Evolutionary conservation across 1,140 invertebrate species (phyloP).

Genomic region (Pristionchus pacificus): DNA sequence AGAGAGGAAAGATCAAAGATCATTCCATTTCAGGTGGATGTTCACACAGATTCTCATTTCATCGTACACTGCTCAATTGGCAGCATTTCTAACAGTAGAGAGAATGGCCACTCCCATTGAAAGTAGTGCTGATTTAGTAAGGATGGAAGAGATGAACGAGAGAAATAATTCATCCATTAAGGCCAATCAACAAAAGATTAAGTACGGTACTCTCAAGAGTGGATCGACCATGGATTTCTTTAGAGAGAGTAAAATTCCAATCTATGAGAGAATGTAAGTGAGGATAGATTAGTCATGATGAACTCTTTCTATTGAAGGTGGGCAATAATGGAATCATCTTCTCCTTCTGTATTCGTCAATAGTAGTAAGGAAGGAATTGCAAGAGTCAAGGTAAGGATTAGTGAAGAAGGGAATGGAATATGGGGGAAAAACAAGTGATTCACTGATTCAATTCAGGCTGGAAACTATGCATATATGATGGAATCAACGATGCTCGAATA

Average conservation of each 20-base stretch:
- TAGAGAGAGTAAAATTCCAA: slow-evolving; percentile 69
- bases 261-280: slow-evolving; percentile 71
- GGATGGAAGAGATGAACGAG: not conserved
- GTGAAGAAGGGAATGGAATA: no score
- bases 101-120: slow-evolving; percentile 79
- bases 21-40: slow-evolving; percentile 47
- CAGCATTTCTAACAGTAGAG: slow-evolving; percentile 92
- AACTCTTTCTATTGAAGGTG: slow-evolving; percentile 58
- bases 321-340: slow-evolving; percentile 66
- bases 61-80: slow-evolving; percentile 93
- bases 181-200: slow-evolving; percentile 76
- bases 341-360: slow-evolving; percentile 75
- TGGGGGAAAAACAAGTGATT: not conserved
- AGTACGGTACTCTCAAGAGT: slow-evolving; percentile 85
- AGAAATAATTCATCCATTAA: not conserved
- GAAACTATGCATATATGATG: slow-evolving; percentile 76
- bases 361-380: slow-evolving; percentile 78
- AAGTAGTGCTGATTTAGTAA: slow-evolving; percentile 78
- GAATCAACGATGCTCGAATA: slow-evolving; percentile 78
- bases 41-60: slow-evolving; percentile 98
- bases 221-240: slow-evolving; percentile 89
- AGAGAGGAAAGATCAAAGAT: not conserved
- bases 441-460: slow-evolving; percentile 11
- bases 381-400: slow-evolving; percentile 65
- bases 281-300: not conserved